Percentiles rank a stretch among this genome's conserved stretches.
These are phyloP conservation scores for Drosophila mayaguana DNA, from an alignment of 2,888 invertebrate genomes.

Conservation along the genomic window DNA sequence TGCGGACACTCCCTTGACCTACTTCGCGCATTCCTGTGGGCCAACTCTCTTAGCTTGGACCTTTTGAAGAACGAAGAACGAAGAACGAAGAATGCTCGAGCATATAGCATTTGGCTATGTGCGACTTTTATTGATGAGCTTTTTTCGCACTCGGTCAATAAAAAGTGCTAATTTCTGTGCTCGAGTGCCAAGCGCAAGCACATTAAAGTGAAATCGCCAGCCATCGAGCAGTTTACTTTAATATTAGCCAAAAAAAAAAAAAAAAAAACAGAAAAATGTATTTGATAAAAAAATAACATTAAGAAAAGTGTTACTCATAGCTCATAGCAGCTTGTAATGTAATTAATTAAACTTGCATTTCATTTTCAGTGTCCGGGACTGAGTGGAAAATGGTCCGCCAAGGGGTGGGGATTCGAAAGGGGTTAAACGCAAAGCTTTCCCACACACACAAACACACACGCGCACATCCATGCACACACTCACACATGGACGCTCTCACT, in stretches of 20 bases:
- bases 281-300: not conserved
- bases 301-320: slow-evolving; percentile 37
- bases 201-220: slow-evolving; percentile 71
- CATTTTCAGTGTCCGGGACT: slow-evolving; percentile 77
- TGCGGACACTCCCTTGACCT: slow-evolving; percentile 68
- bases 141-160: slow-evolving; percentile 28
- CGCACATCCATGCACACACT: not conserved
- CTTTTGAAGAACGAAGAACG: slow-evolving; percentile 28
- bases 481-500: slow-evolving; percentile 20
- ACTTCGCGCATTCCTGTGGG: slow-evolving; percentile 53
- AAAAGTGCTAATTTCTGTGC: slow-evolving; percentile 72
- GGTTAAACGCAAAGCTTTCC: slow-evolving; percentile 68
- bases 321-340: slow-evolving; percentile 61
- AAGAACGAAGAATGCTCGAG: slow-evolving; percentile 22
- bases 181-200: slow-evolving; percentile 31
- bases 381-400: slow-evolving; percentile 64
- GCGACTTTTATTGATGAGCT: slow-evolving; percentile 65
- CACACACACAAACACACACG: slow-evolving; percentile 46
- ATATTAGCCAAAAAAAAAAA: slow-evolving; percentile 27
- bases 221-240: slow-evolving; percentile 45
- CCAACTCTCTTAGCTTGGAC: slow-evolving; percentile 25
- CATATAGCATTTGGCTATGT: slow-evolving; percentile 39
- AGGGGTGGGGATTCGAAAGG: slow-evolving; percentile 23
- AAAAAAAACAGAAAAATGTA: slow-evolving; percentile 6
- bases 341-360: slow-evolving; percentile 73